phyloP scores from a whole-genome alignment of 2,113 vertebrate genomes.

The Peromyscus californicus region DNA sequence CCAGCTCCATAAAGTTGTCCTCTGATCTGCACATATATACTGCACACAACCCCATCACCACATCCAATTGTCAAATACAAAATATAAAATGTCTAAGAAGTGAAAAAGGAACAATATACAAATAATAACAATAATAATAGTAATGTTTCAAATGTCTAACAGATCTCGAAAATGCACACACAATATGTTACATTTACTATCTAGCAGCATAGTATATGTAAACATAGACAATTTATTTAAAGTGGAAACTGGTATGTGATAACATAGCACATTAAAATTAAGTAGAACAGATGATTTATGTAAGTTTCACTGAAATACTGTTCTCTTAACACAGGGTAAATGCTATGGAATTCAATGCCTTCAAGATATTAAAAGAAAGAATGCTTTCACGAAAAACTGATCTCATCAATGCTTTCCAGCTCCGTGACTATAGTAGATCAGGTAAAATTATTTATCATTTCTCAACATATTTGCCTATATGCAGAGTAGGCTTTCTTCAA shows the following conservation, averaged over 20 bases:
- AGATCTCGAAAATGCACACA: not conserved
- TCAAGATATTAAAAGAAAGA: conserved; percentile 93
- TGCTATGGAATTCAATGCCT: conserved; percentile 93
- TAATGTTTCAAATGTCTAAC: not conserved
- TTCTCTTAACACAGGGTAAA: conserved; percentile 88
- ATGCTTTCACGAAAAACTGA: conserved; percentile 93
- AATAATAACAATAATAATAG: not conserved
- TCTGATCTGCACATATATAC: not conserved
- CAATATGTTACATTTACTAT: not conserved
- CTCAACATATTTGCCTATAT: conserved; percentile 18
- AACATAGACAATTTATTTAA: conserved; percentile 66
- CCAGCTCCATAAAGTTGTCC: not conserved
- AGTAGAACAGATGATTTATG: conserved; percentile 55
- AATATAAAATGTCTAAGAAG: not conserved
- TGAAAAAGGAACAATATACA: not conserved
- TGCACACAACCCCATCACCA: not conserved
- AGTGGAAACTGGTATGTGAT: conserved; percentile 40
- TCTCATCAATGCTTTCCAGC: conserved; percentile 90
- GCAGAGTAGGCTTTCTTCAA: conserved; percentile 31
- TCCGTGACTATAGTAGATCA: conserved; percentile 88
- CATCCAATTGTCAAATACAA: not conserved
- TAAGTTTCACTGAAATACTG: conserved; percentile 47
- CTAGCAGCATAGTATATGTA: not conserved
- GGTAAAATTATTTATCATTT: conserved; percentile 85
- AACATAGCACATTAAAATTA: conserved; percentile 57